These are phyloP conservation scores for Whitmania pigra DNA, from an alignment of 1,140 invertebrate genomes.

Conservation along the genomic window DNA sequence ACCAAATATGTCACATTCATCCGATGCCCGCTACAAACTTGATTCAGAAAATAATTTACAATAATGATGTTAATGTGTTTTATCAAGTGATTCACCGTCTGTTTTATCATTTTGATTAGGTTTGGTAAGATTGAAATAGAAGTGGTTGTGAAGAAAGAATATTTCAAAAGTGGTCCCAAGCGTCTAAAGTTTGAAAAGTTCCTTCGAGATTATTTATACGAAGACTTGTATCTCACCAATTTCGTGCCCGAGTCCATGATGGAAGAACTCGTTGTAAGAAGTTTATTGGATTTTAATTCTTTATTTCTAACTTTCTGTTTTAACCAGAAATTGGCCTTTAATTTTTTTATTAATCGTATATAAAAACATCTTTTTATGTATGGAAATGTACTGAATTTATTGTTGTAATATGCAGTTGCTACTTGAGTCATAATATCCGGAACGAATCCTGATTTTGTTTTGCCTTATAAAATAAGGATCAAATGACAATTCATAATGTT, in stretches of 20 bases:
- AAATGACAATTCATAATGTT: too few relatives aligned
- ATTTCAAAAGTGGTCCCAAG: conserved; percentile 21
- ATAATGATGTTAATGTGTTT: too few relatives aligned
- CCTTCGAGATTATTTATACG: conserved; percentile 37
- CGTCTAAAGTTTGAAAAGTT: conserved; percentile 38
- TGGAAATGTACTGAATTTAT: too few relatives aligned
- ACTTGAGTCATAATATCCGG: too few relatives aligned
- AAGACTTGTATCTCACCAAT: conserved; percentile 38
- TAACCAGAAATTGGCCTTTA: neutral
- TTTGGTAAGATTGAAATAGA: conserved; percentile 34
- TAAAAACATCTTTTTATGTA: too few relatives aligned
- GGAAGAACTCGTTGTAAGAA: conserved; percentile 34
- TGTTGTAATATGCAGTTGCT: too few relatives aligned
- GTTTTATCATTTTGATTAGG: conserved; percentile 26
- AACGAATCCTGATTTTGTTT: too few relatives aligned
- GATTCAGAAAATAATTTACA: too few relatives aligned
- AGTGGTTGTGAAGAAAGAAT: conserved; percentile 31
- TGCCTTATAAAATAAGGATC: too few relatives aligned
- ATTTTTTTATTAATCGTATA: too few relatives aligned
- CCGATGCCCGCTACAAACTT: too few relatives aligned
- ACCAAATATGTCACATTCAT: too few relatives aligned
- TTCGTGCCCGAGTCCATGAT: conserved; percentile 36
- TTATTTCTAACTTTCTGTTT: conserved; percentile 13
- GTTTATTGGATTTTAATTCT: conserved; percentile 12
- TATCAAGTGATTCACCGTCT: neutral